Evolutionary conservation across 2,113 vertebrate species (phyloP).

Genomic region (Raja brachyura): DNA sequence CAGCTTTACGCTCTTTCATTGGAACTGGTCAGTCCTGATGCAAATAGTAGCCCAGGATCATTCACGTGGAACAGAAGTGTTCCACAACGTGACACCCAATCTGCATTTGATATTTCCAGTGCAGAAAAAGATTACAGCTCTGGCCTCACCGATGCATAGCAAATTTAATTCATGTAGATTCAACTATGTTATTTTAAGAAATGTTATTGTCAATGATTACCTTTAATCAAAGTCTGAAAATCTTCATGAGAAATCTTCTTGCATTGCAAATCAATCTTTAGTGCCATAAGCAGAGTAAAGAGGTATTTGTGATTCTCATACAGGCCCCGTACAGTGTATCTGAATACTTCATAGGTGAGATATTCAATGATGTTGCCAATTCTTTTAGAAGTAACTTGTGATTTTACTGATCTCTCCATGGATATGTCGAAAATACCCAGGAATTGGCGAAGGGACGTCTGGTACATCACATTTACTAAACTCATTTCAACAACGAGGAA

Average conservation of each 20-base stretch:
- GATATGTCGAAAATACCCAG: constrained; percentile 70
- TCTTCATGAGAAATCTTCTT: constrained; percentile 65
- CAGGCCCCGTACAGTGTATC: constrained; percentile 65
- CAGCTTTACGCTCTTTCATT: too few species aligned
- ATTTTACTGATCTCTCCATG: constrained; percentile 59
- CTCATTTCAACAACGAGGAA: constrained; percentile 79
- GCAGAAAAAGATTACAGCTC: not conserved
- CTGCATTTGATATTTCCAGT: not conserved
- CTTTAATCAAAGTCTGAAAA: constrained; percentile 73
- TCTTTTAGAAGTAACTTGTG: constrained; percentile 66
- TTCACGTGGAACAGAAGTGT: too few species aligned
- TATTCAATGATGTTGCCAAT: constrained; percentile 62
- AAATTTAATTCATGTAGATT: not conserved
- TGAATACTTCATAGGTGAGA: constrained; percentile 68
- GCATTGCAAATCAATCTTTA: constrained; percentile 71
- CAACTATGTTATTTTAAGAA: not conserved
- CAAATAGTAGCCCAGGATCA: too few species aligned
- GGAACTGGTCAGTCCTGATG: too few species aligned
- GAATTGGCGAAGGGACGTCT: constrained; percentile 72
- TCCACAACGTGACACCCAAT: too few species aligned
- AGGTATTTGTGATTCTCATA: constrained; percentile 73
- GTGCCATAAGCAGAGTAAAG: constrained; percentile 67
- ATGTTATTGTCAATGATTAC: constrained; percentile 47
- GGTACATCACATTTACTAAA: constrained; percentile 75
- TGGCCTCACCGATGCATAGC: not conserved